Evolutionary conservation across 1,140 invertebrate species (phyloP).

Genomic region (Tigriopus japonicus): DNA sequence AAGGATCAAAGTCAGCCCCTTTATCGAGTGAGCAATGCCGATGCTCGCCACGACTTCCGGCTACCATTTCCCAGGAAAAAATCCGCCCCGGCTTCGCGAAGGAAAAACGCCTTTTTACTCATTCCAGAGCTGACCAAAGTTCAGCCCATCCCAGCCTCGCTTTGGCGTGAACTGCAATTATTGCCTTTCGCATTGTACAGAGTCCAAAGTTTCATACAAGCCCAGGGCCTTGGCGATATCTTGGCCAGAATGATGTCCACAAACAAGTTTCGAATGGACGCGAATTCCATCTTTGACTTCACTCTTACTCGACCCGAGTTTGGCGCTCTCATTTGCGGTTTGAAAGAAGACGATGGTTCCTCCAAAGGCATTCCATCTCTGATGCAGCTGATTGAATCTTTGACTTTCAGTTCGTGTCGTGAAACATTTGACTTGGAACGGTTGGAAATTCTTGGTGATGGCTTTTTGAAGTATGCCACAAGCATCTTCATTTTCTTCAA

Average conservation of each 20-base stretch:
- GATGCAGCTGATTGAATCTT: background rate
- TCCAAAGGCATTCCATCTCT: too few relatives aligned
- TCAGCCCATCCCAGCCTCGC: background rate
- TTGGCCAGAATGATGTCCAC: too few relatives aligned
- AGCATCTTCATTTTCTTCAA: background rate
- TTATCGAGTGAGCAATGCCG: constrained; percentile 9
- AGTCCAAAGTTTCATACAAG: background rate
- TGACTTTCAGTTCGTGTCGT: background rate
- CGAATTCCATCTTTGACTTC: too few relatives aligned
- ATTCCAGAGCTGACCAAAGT: constrained; percentile 5
- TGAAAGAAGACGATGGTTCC: too few relatives aligned
- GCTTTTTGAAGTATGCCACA: background rate
- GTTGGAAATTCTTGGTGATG: constrained; percentile 5
- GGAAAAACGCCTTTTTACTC: background rate
- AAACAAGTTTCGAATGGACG: too few relatives aligned
- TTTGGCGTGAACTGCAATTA: constrained; percentile 5
- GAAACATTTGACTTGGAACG: constrained; percentile 7
- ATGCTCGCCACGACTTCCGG: background rate
- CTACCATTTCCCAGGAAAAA: background rate
- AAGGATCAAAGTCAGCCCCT: constrained; percentile 4
- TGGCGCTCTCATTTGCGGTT: too few relatives aligned
- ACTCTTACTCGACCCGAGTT: too few relatives aligned
- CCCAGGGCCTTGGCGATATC: background rate
- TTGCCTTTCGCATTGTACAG: background rate
- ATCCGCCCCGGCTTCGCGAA: background rate